Evolutionary conservation across 2,888 invertebrate genomes (phyloP), one percentile per base, ranked within the genome.

Genomic region (Hydropsyche betteni): DNA sequence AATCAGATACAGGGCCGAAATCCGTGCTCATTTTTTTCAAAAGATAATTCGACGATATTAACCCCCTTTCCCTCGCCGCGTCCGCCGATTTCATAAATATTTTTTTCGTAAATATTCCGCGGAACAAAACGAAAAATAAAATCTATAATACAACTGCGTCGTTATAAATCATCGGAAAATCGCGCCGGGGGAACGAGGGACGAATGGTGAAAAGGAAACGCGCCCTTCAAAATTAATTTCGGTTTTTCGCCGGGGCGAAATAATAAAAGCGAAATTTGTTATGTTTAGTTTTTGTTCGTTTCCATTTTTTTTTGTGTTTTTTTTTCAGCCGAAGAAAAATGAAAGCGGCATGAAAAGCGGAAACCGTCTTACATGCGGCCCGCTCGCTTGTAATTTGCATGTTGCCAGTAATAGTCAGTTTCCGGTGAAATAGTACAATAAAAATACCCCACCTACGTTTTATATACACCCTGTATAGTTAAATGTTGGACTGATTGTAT

Each of bases 321-420:
- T 8, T 44, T 44, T 44, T 44, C 10, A 34, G 7, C 33, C 5
- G 34, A 64, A 64, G 64, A 64, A 64, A 64, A 64, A 64, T 64
- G 64, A 64, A 64, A 64, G 64, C 64, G 64, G 64, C 64, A 64
- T 64, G 64, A 64, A 64, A 64, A 64, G 36, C 64, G 64, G 64
- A 64, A 64, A 64, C 64, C 7, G 64, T 64, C 64, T 64, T 64
- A 64, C 64, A 64, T 64, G 64, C 34, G 64, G 64, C 14, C 64
- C 64, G 64, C n/a, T 64, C 44, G 64, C 64, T 64, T 64, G 64
- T 64, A 64, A 64, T 64, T 64, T 64, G 64, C 64, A 64, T 64
- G 64, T 34, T 36, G 64, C 64, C 64, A 36, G 64, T 64, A 64
- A 64, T 64, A 64, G 64, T 64, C 64, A 64, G 64, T 64, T 64